Percentiles rank a stretch among this genome's conserved stretches.
phyloP scores from a whole-genome alignment of 2,113 vertebrate genomes.

The Vicugna pacos region DNA sequence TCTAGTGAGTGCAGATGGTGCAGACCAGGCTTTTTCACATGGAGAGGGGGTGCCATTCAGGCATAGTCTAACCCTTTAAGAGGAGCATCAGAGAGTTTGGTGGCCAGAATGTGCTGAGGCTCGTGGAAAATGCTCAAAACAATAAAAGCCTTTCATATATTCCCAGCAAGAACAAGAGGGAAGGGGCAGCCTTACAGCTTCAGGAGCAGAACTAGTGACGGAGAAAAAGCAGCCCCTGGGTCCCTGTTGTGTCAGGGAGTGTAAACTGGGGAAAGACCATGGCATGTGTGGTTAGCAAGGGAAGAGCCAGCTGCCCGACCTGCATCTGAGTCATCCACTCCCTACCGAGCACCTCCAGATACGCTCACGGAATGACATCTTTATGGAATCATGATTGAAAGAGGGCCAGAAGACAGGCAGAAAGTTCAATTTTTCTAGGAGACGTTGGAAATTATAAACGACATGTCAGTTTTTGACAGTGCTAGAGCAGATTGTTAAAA shows the following conservation, averaged over 20 bases:
- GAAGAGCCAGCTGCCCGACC: background rate
- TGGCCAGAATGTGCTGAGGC: conserved; percentile 16
- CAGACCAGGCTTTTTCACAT: background rate
- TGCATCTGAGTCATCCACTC: background rate
- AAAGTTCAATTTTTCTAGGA: background rate
- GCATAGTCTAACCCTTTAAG: background rate
- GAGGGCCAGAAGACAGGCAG: background rate
- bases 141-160: background rate
- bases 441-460: background rate
- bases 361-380: too few relatives aligned
- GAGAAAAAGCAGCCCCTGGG: background rate
- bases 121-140: conserved; percentile 35
- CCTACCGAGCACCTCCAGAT: background rate
- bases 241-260: background rate
- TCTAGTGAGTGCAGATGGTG: background rate
- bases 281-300: background rate
- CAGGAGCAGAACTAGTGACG: background rate
- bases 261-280: background rate
- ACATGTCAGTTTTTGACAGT: background rate
- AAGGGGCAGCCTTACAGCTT: background rate
- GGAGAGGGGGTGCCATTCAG: background rate
- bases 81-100: background rate
- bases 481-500: background rate
- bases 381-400: background rate
- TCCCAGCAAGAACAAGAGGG: conserved; percentile 5